Percentiles rank a stretch among this genome's conserved stretches.
Evolutionary conservation across 2,888 invertebrate species (phyloP).

Genomic region (Stenurella melanura): DNA sequence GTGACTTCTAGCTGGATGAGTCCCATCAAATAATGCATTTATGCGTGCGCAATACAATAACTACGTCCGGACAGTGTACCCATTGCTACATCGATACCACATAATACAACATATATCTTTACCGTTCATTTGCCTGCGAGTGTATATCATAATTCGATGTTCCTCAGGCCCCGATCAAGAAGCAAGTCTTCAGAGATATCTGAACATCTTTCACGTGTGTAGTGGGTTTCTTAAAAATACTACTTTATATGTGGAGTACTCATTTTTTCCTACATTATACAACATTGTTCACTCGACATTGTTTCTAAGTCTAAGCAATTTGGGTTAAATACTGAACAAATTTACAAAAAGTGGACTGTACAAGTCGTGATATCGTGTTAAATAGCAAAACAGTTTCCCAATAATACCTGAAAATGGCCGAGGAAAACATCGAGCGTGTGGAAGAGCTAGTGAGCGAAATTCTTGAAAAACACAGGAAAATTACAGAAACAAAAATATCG

Average conservation of each 20-base stretch:
- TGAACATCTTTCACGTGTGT: background rate
- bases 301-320: background rate
- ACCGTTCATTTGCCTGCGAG: background rate
- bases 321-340: background rate
- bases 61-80: background rate
- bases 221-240: background rate
- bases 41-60: background rate
- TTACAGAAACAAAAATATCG: slow-evolving; percentile 16
- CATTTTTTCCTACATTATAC: too few relatives aligned
- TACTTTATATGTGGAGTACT: too few relatives aligned
- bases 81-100: background rate
- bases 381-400: too few relatives aligned
- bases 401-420: slow-evolving; percentile 8
- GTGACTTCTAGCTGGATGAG: background rate
- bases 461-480: background rate
- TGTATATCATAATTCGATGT: background rate
- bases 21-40: background rate
- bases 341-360: too few relatives aligned
- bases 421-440: background rate
- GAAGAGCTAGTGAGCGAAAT: slow-evolving; percentile 6
- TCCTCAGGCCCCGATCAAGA: background rate
- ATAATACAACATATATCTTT: background rate
- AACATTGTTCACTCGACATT: too few relatives aligned
- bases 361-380: too few relatives aligned
- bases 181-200: background rate